Base-by-base conservation (phyloP, 2,888 invertebrate species). In the Coleophora flavipennella region DNA sequence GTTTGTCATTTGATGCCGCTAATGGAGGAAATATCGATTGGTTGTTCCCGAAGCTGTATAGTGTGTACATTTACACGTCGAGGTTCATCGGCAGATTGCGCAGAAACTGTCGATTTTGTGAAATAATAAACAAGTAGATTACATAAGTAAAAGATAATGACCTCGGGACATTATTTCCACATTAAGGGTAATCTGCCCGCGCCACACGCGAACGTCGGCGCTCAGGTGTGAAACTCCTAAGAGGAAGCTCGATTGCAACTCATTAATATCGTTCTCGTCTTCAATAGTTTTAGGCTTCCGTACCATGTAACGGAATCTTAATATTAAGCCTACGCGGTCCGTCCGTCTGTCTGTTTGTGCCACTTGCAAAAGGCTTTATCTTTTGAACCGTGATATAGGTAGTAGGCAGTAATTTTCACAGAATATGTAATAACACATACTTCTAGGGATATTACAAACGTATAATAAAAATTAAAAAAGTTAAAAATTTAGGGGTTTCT, bases 81-180 rank as follows among this genome's bases (percentile, higher is more conserved):
- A 29, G 4, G 29, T 10, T 29, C 20, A 4, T 20, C 6, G 20
- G 20, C 20, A 20, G 20, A 4, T 20, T 6, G 20, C 6, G 6
- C 6, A 20, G 20, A 20, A 20, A 20, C 20, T 20, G 11, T 11
- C 29, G 10, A 29, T 50, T 53, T 57, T 61, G 59, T 65, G 62
- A 62, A 63, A 62, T 63, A 61, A 66, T 66, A 57, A 59, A 53
- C 51, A 59, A 55, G 58, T 59, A 61, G 65, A 70, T 71, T 71
- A n/a, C n/a, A n/a, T n/a, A 74, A 74, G 73, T 77, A 70, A 70
- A 73, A 72, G 65, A 72, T 78, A 78, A 79, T 78, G 70, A 66
- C 59, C 53, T 57, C 44, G 51, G 64, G 68, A 67, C 74, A 79
- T 78, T 79, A 78, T 76, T 75, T 75, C 59, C 59, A 69, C 78